Evolutionary conservation across 1,140 invertebrate genomes (phyloP).

Genomic region (Cydia amplana): DNA sequence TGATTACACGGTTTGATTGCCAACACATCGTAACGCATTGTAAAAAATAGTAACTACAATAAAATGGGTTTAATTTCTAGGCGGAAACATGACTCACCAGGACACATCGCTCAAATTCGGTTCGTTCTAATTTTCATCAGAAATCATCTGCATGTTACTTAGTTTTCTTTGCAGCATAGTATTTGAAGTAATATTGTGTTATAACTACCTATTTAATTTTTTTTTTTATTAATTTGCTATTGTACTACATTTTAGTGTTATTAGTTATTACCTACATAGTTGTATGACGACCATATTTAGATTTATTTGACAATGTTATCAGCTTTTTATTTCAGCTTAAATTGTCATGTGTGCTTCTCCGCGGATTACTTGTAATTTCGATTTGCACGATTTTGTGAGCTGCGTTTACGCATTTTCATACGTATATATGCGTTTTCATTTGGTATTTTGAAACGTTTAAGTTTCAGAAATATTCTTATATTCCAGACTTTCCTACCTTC

Average conservation of each 20-base stretch:
- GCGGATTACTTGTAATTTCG: no score
- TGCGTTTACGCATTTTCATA: no score
- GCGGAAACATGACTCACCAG: conserved; percentile 18
- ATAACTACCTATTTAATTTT: neutral
- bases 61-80: conserved; percentile 8
- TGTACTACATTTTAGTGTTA: neutral
- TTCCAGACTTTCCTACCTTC: no score
- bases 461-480: no score
- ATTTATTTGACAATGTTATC: no score
- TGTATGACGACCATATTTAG: no score
- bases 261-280: no score
- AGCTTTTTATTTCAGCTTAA: no score
- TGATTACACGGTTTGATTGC: neutral
- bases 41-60: neutral
- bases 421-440: no score
- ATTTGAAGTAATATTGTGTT: neutral
- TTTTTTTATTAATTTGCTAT: neutral
- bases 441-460: no score
- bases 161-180: neutral
- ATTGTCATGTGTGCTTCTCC: no score
- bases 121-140: neutral
- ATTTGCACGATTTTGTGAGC: no score
- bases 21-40: neutral
- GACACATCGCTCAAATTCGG: conserved; percentile 18
- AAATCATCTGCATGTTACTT: neutral